Conservation (phyloP, 1,140 invertebrate species). For the Hypothenemus hampei region DNA sequence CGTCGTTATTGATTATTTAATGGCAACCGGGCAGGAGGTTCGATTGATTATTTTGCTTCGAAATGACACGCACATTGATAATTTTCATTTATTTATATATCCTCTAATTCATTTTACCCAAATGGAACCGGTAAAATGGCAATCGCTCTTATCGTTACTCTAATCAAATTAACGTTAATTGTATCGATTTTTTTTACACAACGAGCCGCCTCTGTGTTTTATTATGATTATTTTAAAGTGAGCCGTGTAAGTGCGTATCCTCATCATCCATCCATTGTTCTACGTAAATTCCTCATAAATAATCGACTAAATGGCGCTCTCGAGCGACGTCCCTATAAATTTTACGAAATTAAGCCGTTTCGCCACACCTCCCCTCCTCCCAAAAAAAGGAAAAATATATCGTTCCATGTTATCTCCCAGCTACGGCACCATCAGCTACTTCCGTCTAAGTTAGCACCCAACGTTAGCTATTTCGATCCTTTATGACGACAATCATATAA, state of each 20-base stretch:
- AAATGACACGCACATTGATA: constrained; percentile 1
- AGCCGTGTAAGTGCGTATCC: background rate
- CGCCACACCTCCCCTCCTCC: background rate
- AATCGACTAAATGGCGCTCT: background rate
- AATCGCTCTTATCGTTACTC: background rate
- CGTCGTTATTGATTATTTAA: too few relatives aligned
- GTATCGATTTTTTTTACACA: background rate
- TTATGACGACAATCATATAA: background rate
- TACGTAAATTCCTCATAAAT: background rate
- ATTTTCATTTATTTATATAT: background rate
- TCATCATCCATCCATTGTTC: background rate
- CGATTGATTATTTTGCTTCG: too few relatives aligned
- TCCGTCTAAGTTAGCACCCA: too few relatives aligned
- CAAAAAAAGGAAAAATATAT: background rate
- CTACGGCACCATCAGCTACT: too few relatives aligned
- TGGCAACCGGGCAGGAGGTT: too few relatives aligned
- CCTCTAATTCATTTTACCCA: background rate
- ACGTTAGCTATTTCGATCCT: background rate
- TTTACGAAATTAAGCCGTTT: background rate
- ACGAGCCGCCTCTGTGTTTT: background rate
- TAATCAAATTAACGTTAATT: background rate
- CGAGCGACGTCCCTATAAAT: background rate
- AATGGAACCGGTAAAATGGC: background rate
- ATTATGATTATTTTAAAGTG: background rate
- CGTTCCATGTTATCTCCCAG: too few relatives aligned